Evolutionary conservation across 2,797 vertebrate genomes (phyloP).

Genomic region (Toxotes lorentzi): DNA sequence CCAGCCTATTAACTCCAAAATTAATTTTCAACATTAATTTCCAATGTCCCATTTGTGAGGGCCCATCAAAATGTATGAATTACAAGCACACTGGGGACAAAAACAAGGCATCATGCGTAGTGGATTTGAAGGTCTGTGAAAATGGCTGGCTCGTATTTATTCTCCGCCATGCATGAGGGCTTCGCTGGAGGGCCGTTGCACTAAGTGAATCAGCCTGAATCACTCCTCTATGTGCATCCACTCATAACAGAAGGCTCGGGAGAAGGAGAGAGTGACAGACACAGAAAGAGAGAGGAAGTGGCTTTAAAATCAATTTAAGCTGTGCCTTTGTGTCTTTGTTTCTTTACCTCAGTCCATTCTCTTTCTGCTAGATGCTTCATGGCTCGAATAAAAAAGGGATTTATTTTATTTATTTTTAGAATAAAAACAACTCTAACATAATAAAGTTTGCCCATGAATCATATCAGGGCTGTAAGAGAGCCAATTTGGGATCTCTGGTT

Average conservation of each 20-base stretch:
- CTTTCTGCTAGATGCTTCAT: slow-evolving; percentile 5
- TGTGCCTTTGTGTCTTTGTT: slow-evolving; percentile 61
- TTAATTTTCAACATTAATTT: slow-evolving; percentile 55
- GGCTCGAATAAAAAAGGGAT: slow-evolving; percentile 10
- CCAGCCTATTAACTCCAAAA: slow-evolving; percentile 41
- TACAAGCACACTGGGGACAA: slow-evolving; percentile 18
- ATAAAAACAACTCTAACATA: slow-evolving; percentile 1
- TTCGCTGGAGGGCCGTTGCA: slow-evolving; percentile 72
- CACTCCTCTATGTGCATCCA: slow-evolving; percentile 76
- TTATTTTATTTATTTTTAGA: slow-evolving; percentile 5
- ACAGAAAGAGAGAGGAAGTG: slow-evolving; percentile 63
- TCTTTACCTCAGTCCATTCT: slow-evolving; percentile 33
- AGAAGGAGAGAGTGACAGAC: slow-evolving; percentile 61
- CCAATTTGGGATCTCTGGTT: slow-evolving; percentile 40
- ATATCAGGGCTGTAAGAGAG: slow-evolving; percentile 1
- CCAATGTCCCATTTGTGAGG: slow-evolving; percentile 36
- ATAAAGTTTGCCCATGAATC: slow-evolving; percentile 23
- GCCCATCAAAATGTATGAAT: slow-evolving; percentile 49
- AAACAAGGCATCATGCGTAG: slow-evolving; percentile 27
- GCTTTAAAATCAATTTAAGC: slow-evolving; percentile 67
- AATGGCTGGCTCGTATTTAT: slow-evolving; percentile 67
- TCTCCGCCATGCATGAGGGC: slow-evolving; percentile 62
- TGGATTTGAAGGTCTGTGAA: slow-evolving; percentile 56
- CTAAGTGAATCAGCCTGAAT: slow-evolving; percentile 80
- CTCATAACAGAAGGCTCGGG: slow-evolving; percentile 68